These are phyloP conservation scores for Ommatoiulus sabulosus DNA, from an alignment of 2,888 invertebrate genomes.

Conservation along the genomic window DNA sequence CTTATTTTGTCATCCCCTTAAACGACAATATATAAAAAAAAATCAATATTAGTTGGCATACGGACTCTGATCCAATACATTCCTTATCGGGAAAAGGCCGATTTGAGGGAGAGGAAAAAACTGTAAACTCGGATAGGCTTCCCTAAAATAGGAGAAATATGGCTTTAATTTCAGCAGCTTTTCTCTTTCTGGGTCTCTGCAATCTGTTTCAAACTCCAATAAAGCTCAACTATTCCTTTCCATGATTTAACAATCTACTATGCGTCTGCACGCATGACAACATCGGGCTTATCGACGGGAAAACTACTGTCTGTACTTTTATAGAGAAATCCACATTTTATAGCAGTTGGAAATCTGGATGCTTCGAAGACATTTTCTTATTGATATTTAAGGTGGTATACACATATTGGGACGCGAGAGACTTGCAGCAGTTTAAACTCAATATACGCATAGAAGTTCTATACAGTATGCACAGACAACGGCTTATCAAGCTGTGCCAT, in stretches of 20 bases:
- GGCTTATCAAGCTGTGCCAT: slow-evolving; percentile 28
- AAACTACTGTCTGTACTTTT: neutral
- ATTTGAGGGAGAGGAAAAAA: neutral
- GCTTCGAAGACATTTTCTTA: slow-evolving; percentile 27
- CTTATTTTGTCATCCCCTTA: too few species aligned
- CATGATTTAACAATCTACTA: slow-evolving; percentile 15
- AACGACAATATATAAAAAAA: too few species aligned
- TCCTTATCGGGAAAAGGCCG: neutral
- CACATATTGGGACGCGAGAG: neutral
- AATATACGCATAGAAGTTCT: neutral
- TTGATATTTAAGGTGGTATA: neutral
- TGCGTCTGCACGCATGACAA: slow-evolving; percentile 20
- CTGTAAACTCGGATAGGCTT: neutral
- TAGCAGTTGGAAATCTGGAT: slow-evolving; percentile 7
- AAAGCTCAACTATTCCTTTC: slow-evolving; percentile 28
- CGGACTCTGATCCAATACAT: neutral
- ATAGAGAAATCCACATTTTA: neutral
- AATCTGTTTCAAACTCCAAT: slow-evolving; percentile 28
- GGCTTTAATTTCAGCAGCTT: slow-evolving; percentile 14
- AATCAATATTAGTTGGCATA: neutral
- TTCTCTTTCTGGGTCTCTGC: neutral
- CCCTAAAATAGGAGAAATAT: neutral
- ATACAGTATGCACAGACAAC: neutral
- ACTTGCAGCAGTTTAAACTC: neutral
- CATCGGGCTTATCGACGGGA: slow-evolving; percentile 3